These are phyloP conservation scores for Elgaria multicarinata DNA, from an alignment of 2,113 vertebrate species.

Conservation along the genomic window DNA sequence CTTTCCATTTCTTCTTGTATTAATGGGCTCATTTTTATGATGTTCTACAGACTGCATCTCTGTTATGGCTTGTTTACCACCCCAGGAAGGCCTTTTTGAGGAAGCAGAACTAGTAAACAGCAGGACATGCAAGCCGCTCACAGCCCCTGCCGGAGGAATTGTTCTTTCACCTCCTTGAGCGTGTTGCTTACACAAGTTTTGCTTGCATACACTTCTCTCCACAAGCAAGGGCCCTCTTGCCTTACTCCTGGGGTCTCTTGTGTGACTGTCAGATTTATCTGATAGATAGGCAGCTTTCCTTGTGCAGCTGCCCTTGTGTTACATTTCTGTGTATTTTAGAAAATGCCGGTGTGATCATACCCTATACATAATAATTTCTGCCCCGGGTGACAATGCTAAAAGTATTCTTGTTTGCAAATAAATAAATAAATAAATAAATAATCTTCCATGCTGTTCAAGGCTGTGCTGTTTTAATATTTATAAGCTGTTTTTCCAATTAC, in stretches of 20 bases:
- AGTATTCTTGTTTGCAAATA: conserved; percentile 25
- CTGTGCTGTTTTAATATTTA: conserved; percentile 23
- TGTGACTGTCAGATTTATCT: conserved; percentile 1
- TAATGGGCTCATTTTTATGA: background rate
- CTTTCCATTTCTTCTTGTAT: background rate
- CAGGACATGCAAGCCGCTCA: conserved; percentile 1
- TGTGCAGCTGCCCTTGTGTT: background rate
- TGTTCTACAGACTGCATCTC: background rate
- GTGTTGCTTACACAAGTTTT: background rate
- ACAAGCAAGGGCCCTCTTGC: background rate
- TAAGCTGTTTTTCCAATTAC: conserved; percentile 5
- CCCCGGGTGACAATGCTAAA: background rate
- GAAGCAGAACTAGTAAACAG: conserved; percentile 4
- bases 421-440: too few relatives aligned
- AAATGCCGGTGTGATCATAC: background rate
- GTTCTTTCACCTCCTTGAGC: background rate
- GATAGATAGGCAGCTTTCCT: conserved; percentile 12
- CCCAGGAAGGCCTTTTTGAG: background rate
- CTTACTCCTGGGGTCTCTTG: background rate
- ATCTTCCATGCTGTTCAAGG: background rate
- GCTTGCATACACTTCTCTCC: background rate
- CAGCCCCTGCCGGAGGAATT: background rate
- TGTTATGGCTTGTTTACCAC: conserved; percentile 3
- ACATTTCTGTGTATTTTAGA: background rate
- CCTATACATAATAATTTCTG: conserved; percentile 13